These are phyloP conservation scores for Megamerina dolium DNA, from an alignment of 2,888 invertebrate genomes.

Conservation along the genomic window DNA sequence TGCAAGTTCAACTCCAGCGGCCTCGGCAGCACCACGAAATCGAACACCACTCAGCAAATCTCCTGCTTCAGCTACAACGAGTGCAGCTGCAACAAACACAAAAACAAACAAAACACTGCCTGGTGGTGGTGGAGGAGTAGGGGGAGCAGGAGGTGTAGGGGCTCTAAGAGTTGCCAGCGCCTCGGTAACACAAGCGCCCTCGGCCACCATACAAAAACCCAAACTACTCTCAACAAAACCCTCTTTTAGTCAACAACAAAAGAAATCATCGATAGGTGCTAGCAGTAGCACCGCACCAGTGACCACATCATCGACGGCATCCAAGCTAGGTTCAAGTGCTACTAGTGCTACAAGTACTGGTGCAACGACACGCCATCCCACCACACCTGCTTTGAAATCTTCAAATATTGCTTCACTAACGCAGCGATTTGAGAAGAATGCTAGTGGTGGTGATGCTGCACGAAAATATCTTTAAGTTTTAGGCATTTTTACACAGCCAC, in stretches of 20 bases:
- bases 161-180: too few species aligned
- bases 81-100: constrained; percentile 20
- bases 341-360: too few species aligned
- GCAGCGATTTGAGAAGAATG: constrained; percentile 36
- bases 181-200: constrained; percentile 18
- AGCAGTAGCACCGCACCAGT: constrained; percentile 8
- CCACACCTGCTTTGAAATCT: constrained; percentile 33
- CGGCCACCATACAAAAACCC: constrained; percentile 39
- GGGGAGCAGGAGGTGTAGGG: too few species aligned
- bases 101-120: constrained; percentile 25
- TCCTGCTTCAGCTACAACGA: not conserved
- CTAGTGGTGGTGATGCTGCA: constrained; percentile 8
- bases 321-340: constrained; percentile 9
- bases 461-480: constrained; percentile 22
- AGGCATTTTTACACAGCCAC: not conserved
- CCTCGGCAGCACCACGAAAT: not conserved
- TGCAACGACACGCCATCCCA: constrained; percentile 13
- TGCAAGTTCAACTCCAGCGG: not conserved
- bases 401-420: constrained; percentile 35
- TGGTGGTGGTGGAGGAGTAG: not conserved
- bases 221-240: constrained; percentile 42
- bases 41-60: not conserved
- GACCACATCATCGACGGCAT: constrained; percentile 18
- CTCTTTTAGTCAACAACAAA: constrained; percentile 30
- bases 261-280: constrained; percentile 21